These are phyloP conservation scores for Zoanthus solanderi DNA, from an alignment of 92 coral and sea anemone genomes.

Conservation along the genomic window DNA sequence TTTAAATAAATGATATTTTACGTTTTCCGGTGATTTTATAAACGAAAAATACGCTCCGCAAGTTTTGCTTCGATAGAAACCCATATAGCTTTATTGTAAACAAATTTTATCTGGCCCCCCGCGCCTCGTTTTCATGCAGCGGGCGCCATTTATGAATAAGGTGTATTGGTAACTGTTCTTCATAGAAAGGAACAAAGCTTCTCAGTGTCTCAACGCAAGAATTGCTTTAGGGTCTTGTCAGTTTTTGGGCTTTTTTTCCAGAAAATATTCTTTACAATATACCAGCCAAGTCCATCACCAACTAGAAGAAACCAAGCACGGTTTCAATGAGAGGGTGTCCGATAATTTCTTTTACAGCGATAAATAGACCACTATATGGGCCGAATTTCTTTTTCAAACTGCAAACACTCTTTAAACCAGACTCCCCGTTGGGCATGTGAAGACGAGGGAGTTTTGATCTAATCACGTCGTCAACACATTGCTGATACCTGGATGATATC, in stretches of 20 bases:
- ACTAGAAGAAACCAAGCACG: not conserved
- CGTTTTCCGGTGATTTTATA: too few species aligned
- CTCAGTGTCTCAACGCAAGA: slow-evolving; percentile 1
- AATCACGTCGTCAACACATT: not conserved
- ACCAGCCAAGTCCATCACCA: not conserved
- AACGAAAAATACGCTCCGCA: not conserved
- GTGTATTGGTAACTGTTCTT: slow-evolving; percentile 1
- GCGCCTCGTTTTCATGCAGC: too few species aligned
- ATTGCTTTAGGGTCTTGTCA: slow-evolving; percentile 7
- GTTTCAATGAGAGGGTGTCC: not conserved
- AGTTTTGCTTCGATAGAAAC: not conserved
- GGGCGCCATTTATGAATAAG: not conserved
- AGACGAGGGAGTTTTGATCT: not conserved
- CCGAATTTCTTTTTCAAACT: not conserved
- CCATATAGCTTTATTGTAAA: not conserved
- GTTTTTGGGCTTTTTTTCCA: not conserved
- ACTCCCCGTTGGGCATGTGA: not conserved
- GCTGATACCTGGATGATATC: not conserved
- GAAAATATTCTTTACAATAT: not conserved
- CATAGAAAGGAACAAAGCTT: slow-evolving; percentile 9
- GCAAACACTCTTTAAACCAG: not conserved
- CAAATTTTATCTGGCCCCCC: not conserved
- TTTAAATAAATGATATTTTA: not conserved
- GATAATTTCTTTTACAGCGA: not conserved
- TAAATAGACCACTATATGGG: not conserved